Conservation (phyloP, 2,113 vertebrate species). For the Entomyzon cyanotis region DNA sequence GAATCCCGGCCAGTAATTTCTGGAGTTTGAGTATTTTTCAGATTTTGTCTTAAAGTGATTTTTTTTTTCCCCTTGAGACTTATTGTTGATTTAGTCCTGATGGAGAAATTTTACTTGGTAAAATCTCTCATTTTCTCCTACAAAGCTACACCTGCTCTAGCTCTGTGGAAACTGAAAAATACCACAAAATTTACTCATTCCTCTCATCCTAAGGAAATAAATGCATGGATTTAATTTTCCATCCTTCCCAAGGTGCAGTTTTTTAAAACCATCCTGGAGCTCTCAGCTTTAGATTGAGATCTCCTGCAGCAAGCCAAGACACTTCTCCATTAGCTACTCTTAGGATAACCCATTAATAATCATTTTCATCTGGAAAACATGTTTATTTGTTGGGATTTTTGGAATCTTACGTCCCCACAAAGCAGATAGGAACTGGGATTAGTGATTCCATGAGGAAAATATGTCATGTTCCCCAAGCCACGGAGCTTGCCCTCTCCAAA, state of each 20-base stretch:
- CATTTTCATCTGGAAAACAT: constrained; percentile 55
- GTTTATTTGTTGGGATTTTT: constrained; percentile 37
- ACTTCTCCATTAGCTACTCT: constrained; percentile 3
- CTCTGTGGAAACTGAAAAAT: neutral
- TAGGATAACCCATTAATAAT: constrained; percentile 33
- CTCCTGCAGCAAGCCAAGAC: constrained; percentile 1
- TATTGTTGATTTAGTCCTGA: no score
- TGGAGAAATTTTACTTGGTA: neutral
- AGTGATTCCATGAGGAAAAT: constrained; percentile 63
- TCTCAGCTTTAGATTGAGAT: neutral
- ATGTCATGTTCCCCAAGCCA: neutral
- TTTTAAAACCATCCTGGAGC: neutral
- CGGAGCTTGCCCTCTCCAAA: constrained; percentile 27
- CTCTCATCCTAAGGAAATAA: neutral
- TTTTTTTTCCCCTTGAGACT: neutral
- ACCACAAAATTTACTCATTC: neutral
- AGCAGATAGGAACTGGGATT: constrained; percentile 26
- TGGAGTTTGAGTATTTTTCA: neutral
- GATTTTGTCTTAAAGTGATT: neutral
- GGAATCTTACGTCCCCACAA: neutral
- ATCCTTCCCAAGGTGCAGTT: neutral
- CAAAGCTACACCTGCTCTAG: neutral
- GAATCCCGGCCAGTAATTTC: neutral
- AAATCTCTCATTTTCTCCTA: neutral
- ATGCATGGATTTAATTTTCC: neutral